These are phyloP conservation scores for Cardiocondyla obscurior DNA, from an alignment of 1,140 invertebrate species.

Conservation along the genomic window DNA sequence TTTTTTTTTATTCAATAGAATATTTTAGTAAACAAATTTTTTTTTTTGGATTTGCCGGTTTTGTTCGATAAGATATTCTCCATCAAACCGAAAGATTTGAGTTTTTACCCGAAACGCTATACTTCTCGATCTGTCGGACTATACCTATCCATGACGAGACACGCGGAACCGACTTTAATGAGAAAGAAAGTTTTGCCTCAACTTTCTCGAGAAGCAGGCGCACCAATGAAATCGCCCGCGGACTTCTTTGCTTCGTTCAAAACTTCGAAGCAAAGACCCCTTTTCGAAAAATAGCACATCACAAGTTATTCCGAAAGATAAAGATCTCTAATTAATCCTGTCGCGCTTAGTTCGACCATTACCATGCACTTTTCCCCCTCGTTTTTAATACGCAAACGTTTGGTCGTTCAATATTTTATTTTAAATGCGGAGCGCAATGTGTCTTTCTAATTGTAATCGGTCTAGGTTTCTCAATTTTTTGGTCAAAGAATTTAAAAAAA, in stretches of 20 bases:
- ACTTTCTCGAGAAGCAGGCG: slow-evolving; percentile 30
- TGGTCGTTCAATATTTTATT: not conserved
- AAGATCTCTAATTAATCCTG: slow-evolving; percentile 19
- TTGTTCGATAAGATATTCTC: not conserved
- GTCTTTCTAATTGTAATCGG: not conserved
- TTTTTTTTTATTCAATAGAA: not conserved
- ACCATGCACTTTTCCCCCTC: not conserved
- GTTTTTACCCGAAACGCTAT: slow-evolving; percentile 26
- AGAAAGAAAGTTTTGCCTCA: slow-evolving; percentile 60
- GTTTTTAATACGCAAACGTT: not conserved
- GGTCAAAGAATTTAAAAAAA: not conserved
- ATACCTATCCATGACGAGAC: slow-evolving; percentile 25
- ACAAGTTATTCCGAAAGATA: slow-evolving; percentile 8
- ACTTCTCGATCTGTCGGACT: slow-evolving; percentile 38
- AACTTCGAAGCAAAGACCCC: slow-evolving; percentile 9
- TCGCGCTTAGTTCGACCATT: not conserved
- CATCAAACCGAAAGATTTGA: not conserved
- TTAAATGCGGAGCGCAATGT: not conserved
- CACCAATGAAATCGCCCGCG: slow-evolving; percentile 20
- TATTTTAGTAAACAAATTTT: not conserved
- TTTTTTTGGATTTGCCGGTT: not conserved
- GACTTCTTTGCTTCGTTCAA: slow-evolving; percentile 18
- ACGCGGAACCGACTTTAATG: slow-evolving; percentile 53
- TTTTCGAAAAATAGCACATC: slow-evolving; percentile 15
- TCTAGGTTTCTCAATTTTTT: not conserved